Evolutionary conservation across 2,797 vertebrate genomes (phyloP).

Genomic region (Micropoecilia bifurca): DNA sequence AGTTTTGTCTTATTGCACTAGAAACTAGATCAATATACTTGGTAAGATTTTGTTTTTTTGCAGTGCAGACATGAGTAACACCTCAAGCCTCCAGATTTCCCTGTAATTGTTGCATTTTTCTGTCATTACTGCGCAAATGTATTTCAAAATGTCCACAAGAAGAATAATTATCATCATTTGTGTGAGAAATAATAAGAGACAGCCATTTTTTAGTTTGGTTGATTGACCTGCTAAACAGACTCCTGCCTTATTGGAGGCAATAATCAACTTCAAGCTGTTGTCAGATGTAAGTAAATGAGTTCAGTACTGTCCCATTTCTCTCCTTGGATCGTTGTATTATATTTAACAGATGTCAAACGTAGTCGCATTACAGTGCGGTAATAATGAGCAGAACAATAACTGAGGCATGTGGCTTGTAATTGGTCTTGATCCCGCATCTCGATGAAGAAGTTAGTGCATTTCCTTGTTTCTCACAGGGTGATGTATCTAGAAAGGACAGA

Average conservation of each 20-base stretch:
- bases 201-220: slow-evolving; percentile 1
- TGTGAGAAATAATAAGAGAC: not conserved
- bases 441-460: slow-evolving; percentile 47
- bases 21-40: no score
- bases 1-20: no score
- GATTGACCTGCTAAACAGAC: slow-evolving; percentile 11
- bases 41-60: no score
- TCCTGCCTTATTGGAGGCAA: not conserved
- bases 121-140: not conserved
- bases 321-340: slow-evolving; percentile 33
- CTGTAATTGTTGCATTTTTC: not conserved
- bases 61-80: not conserved
- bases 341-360: slow-evolving; percentile 58
- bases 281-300: slow-evolving; percentile 29
- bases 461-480: slow-evolving; percentile 51
- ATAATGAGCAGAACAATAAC: slow-evolving; percentile 55
- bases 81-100: not conserved
- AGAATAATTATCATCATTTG: not conserved
- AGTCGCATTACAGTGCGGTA: slow-evolving; percentile 38
- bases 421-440: slow-evolving; percentile 47
- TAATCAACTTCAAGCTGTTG: slow-evolving; percentile 12
- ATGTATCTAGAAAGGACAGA: slow-evolving; percentile 71
- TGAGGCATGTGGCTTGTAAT: slow-evolving; percentile 65
- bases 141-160: not conserved
- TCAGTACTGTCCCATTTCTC: slow-evolving; percentile 6